Conservation (phyloP, 2,797 vertebrate species). For the Lutjanus argentimaculatus region DNA sequence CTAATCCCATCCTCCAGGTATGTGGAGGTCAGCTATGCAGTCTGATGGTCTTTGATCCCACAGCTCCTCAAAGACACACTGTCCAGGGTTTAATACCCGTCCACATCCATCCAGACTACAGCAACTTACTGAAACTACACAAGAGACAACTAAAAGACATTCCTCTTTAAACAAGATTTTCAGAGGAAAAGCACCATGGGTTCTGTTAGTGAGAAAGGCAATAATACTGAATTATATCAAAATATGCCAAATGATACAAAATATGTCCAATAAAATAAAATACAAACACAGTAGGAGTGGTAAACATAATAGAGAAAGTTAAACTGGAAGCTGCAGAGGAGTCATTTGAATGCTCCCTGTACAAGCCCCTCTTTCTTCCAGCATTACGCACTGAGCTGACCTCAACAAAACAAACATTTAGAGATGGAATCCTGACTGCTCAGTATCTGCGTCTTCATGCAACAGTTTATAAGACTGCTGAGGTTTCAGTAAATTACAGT, state of each 20-base stretch:
- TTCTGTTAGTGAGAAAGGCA: neutral
- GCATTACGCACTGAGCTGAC: conserved; percentile 26
- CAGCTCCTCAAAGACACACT: conserved; percentile 26
- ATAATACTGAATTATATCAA: too few relatives aligned
- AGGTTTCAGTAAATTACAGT: conserved; percentile 4
- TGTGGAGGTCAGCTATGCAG: conserved; percentile 40
- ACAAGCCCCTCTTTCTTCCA: conserved; percentile 28
- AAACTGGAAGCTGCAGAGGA: neutral
- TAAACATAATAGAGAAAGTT: neutral
- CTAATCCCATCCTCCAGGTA: conserved; percentile 52
- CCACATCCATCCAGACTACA: conserved; percentile 1
- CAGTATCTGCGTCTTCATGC: conserved; percentile 11
- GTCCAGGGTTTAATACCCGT: conserved; percentile 6
- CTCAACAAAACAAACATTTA: conserved; percentile 52
- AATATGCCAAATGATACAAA: too few relatives aligned
- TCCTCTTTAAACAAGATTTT: neutral
- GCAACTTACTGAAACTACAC: neutral
- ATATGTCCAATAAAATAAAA: neutral
- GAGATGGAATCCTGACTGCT: conserved; percentile 22
- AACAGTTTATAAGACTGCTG: conserved; percentile 1
- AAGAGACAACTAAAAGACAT: neutral
- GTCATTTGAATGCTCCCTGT: conserved; percentile 7
- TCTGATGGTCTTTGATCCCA: conserved; percentile 42
- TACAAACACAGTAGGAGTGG: neutral
- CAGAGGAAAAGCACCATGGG: neutral